Base-by-base conservation (phyloP, 2,888 invertebrate genomes). In the Tenthredo livida region DNA sequence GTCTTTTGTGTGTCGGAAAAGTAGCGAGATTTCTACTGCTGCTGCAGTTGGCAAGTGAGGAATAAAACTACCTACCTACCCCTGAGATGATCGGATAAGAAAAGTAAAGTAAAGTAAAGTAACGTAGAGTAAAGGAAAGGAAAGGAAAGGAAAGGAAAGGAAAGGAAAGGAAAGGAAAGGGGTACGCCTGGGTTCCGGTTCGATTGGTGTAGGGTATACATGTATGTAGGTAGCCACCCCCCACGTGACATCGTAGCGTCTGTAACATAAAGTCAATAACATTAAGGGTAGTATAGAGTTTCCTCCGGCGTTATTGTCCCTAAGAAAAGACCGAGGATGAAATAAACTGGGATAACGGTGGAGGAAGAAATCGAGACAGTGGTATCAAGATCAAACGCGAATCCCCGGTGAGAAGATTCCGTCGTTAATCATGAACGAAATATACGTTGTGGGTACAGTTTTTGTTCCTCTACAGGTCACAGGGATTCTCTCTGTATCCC, bases 211-310 rank as follows among this genome's bases (percentile, higher is more conserved):
- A 29, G 29, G 1, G 29, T 29, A 33, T 9, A 21, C 0, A 33
- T 25, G 67, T 67, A 33, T 6, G 33, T 33, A 17, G 10, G 67
- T 17, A 67, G 33, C 29, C 0, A 15, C 61, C 17, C 29, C 67
- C 67, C 29, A 67, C 43, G 43, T 43, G 40, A 73, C 72, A 73
- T 40, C 12, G 72, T 10, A 73, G n/a, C 58, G 80, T 61, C 61
- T 80, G 21, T 80, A 80, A 58, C 80, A 80, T 80, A 80, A 80
- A 80, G 80, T 80, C 80, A 80, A 80, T 80, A 80, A 80, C 80
- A 80, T 80, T 80, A 61, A 80, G 40, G 61, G 21, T 50, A 61
- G 78, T 61, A 80, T 80, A 61, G 80, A 58, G 21, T 80, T 80
- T 61, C 61, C 37, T 25, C 21, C 50, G 50, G 17, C 33, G 29